Conservation (phyloP, 2,888 invertebrate species). For the Sarcophaga caerulescens region DNA sequence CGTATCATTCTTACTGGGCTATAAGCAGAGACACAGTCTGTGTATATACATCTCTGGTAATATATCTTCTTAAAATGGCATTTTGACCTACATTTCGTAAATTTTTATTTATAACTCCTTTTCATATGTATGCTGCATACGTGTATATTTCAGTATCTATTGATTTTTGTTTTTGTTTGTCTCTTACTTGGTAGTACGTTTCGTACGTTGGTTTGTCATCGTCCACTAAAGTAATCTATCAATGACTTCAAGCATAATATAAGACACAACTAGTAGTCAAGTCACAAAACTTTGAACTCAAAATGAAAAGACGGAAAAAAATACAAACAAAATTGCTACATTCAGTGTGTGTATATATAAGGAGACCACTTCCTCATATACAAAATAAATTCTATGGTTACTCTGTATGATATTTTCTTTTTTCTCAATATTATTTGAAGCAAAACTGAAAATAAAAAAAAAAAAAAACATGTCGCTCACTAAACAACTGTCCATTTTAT, state of each 20-base stretch:
- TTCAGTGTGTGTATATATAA: not conserved
- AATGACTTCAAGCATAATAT: slow-evolving; percentile 56
- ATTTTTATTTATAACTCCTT: slow-evolving; percentile 63
- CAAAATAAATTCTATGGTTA: slow-evolving; percentile 58
- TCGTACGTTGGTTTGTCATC: slow-evolving; percentile 61
- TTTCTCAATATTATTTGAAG: no score
- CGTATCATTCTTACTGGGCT: no score
- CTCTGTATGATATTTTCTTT: slow-evolving; percentile 42
- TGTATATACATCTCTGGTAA: slow-evolving; percentile 57
- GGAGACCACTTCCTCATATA: slow-evolving; percentile 64
- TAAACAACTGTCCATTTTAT: slow-evolving; percentile 69
- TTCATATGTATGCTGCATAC: slow-evolving; percentile 25
- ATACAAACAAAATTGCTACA: slow-evolving; percentile 8
- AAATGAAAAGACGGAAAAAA: slow-evolving; percentile 44
- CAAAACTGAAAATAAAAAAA: slow-evolving; percentile 25
- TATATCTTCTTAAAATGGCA: slow-evolving; percentile 68
- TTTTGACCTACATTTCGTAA: slow-evolving; percentile 67
- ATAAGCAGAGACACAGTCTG: slow-evolving; percentile 14
- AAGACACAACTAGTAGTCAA: slow-evolving; percentile 59
- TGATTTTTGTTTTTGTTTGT: not conserved
- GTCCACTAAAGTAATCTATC: slow-evolving; percentile 67
- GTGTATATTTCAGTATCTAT: not conserved
- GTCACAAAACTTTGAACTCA: slow-evolving; percentile 66
- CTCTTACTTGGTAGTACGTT: slow-evolving; percentile 31
- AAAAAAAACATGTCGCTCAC: slow-evolving; percentile 67